These are phyloP conservation scores for Setipinna tenuifilis DNA, from an alignment of 2,797 vertebrate genomes.

Conservation along the genomic window DNA sequence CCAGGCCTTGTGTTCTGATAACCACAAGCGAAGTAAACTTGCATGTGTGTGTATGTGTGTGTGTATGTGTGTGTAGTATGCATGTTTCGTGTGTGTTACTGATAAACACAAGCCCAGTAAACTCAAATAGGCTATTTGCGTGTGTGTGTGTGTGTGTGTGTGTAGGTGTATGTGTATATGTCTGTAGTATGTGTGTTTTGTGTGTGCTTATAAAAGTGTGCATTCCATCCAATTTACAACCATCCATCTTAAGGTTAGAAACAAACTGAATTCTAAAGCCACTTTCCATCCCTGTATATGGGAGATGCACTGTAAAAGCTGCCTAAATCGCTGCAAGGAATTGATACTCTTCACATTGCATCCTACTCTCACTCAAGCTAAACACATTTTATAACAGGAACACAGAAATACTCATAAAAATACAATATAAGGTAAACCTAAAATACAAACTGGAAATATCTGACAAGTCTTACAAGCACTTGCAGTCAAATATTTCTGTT, in stretches of 20 bases:
- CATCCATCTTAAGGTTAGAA: neutral
- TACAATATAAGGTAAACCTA: neutral
- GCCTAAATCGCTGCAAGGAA: no score
- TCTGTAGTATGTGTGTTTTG: conserved; percentile 15
- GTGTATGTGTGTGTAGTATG: no score
- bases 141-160: conserved; percentile 18
- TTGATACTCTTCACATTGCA: no score
- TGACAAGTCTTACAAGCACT: neutral
- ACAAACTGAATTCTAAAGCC: neutral
- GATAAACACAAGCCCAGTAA: neutral
- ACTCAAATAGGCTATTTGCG: neutral
- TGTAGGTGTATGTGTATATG: conserved; percentile 12
- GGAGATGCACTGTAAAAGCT: neutral
- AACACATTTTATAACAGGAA: neutral
- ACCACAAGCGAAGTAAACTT: neutral
- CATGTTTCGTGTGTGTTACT: no score
- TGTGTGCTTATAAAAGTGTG: neutral
- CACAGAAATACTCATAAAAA: neutral
- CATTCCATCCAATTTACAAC: neutral
- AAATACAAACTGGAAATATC: neutral
- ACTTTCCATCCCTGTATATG: neutral
- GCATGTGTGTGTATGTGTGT: no score
- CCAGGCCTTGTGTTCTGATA: neutral
- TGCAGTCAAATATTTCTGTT: neutral
- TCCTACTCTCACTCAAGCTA: neutral